Conservation (phyloP, 2,888 invertebrate genomes). For the Allolobophora icterica region DNA sequence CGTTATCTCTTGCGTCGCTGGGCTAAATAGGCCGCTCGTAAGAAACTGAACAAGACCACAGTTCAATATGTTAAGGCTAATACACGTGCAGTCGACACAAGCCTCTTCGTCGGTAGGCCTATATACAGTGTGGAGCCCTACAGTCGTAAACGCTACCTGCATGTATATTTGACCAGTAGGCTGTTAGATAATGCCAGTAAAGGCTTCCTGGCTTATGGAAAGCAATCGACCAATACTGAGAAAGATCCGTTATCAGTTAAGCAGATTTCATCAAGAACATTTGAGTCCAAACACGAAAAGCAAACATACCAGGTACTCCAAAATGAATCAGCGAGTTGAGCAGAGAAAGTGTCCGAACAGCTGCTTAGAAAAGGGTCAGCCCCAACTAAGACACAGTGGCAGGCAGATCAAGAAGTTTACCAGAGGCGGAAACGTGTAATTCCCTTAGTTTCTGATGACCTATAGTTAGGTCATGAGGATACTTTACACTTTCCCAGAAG, state of each 20-base stretch:
- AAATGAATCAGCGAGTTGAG: too few relatives aligned
- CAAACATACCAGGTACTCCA: too few relatives aligned
- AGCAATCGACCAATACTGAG: too few relatives aligned
- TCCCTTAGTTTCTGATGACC: background rate
- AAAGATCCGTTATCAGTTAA: too few relatives aligned
- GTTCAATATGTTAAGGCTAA: background rate
- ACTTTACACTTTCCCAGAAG: too few relatives aligned
- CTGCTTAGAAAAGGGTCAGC: too few relatives aligned
- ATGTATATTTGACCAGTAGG: background rate
- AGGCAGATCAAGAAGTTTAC: background rate
- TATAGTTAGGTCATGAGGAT: too few relatives aligned
- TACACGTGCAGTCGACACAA: background rate
- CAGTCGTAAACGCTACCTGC: background rate
- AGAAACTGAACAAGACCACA: background rate
- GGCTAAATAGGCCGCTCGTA: background rate
- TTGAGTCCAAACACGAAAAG: too few relatives aligned
- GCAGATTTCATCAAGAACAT: too few relatives aligned
- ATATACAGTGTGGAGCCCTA: background rate
- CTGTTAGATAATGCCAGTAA: background rate
- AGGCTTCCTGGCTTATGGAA: background rate
- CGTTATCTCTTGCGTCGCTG: background rate
- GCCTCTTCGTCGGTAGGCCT: background rate
- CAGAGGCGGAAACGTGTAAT: background rate
- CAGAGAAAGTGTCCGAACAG: too few relatives aligned
- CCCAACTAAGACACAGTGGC: too few relatives aligned